These are phyloP conservation scores for Neuroterus valhalla DNA, from an alignment of 1,140 invertebrate genomes.

Conservation along the genomic window DNA sequence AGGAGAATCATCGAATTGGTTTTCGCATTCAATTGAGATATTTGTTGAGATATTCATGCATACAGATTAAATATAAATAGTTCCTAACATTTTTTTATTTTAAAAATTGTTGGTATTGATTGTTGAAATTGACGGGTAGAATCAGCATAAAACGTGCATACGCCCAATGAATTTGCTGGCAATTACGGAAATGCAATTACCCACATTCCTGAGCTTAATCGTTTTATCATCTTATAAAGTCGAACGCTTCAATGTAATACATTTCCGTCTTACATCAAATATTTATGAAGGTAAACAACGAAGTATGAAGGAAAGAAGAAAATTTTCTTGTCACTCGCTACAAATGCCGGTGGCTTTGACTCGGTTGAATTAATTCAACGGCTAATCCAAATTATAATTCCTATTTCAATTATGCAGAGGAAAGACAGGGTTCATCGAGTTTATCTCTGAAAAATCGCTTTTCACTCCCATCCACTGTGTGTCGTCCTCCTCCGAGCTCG, in stretches of 20 bases:
- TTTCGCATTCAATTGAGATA: too few relatives aligned
- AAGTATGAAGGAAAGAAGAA: background rate
- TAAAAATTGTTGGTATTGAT: too few relatives aligned
- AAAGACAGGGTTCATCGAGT: background rate
- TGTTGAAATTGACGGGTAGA: background rate
- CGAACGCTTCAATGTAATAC: background rate
- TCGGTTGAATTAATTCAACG: background rate
- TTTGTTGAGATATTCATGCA: too few relatives aligned
- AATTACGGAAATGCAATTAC: conserved; percentile 10
- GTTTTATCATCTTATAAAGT: background rate
- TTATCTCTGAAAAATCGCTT: background rate
- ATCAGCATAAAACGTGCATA: background rate
- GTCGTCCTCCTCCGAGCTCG: background rate
- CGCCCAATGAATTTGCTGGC: background rate
- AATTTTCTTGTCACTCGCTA: background rate
- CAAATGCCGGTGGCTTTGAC: background rate
- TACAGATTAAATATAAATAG: too few relatives aligned
- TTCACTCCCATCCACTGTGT: background rate
- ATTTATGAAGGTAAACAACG: background rate
- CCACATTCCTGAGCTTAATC: background rate
- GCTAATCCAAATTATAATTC: background rate
- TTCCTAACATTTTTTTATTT: too few relatives aligned
- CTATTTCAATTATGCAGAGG: background rate
- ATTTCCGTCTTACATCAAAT: background rate
- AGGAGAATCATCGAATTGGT: too few relatives aligned